Evolutionary conservation across 2,888 invertebrate genomes (phyloP), one percentile per base, ranked within the genome.

Genomic region (Tolmerus cingulatus): DNA sequence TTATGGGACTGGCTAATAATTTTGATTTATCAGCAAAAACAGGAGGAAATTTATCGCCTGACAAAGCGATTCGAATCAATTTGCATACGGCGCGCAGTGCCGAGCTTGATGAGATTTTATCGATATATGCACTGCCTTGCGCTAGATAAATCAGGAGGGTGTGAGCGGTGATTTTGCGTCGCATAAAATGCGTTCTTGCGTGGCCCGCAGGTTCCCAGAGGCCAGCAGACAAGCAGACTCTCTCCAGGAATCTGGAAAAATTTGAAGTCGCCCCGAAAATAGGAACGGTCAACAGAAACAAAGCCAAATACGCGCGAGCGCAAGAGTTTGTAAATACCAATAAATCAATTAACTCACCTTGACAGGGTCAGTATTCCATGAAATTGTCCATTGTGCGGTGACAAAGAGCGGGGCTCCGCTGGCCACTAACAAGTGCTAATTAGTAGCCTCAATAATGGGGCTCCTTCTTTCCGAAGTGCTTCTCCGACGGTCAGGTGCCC

Each of bases 281-380:
- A 30, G 37, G 16, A 74, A 85, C 74, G 51, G 46, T 74, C 74
- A 85, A 85, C 74, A 85, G 16, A 43, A 46, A 74, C 27, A 74
- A 85, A 57, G n/a, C 57, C 37, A 66, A 74, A 84, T 40, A 34
- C 43, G 74, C 74, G 85, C 85, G 74, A 74, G 23, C 37, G 34
- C 85, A 74, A 85, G 74, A 86, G 77, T 86, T 90, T 91, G 91
- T 91, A 91, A 91, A 91, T 92, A 91, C 91, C 91, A 91, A 91
- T 91, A 91, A 91, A 91, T 91, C 92, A 91, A 91, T 91, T 91
- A 91, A 89, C 90, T 89, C 89, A 86, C 87, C 89, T 89, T 89
- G 89, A 89, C 89, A 89, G 89, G 88, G 89, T 89, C 89, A 89
- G 87, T 89, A 89, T 90, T 90, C 90, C 90, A 89, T 90, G 90